Base-by-base conservation (phyloP, 2,797 vertebrate species). In the Coluber constrictor region DNA sequence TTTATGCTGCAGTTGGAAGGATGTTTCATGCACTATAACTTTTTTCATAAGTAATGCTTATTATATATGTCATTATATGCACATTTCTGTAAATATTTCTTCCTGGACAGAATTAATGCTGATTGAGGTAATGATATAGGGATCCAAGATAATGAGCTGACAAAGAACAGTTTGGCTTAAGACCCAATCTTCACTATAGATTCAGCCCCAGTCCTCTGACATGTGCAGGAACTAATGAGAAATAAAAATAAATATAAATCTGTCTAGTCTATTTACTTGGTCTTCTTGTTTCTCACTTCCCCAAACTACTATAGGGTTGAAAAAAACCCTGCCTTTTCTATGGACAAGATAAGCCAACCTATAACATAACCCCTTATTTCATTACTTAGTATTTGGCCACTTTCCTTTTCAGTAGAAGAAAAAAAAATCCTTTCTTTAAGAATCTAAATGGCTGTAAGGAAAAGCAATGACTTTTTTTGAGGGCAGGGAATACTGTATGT, bases 1-100 rank as follows among this genome's bases (percentile, higher is more conserved):
- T 63, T 18, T 91, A 2, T 70, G 15, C 13, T 90, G 63, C 70
- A 93, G 90, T 94, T 70, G 59, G 91, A 55, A 92, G 94, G 59
- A 94, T n/a, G 92, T 91, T 92, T 61, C 47, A 86, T 95, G 25
- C 92, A 15, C 89, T 92, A 95, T 94, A 95, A 29, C 55, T 87
- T 87, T 89, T 93, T 90, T 88, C 86, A 63, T 87, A 94, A 89
- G 86, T 66, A 54, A 93, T 92, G 3, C 51, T 94, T 59, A 60
- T 61, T 93, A 90, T 74, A 18, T 56, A 70, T 0, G 93, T 92
- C 63, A 89, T 90, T 29, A 94, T 94, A 16, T 59, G 86, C 88
- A 79, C 91, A 3, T 60, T 54, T 88, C 57, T 95, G 93, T 61
- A 60, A 18, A 79, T 5, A 93, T 91, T 95, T 2, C 70, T 90